These are phyloP conservation scores for Nomada flava DNA, from an alignment of 2,888 invertebrate genomes.

Conservation along the genomic window DNA sequence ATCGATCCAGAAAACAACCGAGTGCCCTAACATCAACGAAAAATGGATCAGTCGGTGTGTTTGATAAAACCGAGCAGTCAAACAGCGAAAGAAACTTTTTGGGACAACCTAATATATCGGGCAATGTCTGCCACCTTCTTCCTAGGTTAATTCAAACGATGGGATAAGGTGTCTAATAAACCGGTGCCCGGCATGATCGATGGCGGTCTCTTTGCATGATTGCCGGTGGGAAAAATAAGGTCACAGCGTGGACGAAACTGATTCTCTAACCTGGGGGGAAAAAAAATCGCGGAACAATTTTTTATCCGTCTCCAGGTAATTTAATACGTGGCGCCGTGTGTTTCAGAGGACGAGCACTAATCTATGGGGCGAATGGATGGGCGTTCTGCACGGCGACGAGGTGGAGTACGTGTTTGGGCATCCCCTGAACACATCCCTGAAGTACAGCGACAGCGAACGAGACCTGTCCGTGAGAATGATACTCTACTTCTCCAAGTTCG, in stretches of 20 bases:
- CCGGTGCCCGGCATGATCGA: too few species aligned
- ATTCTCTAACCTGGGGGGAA: too few species aligned
- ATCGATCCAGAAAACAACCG: too few species aligned
- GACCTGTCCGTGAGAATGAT: slow-evolving; percentile 96
- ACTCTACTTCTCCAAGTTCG: slow-evolving; percentile 96
- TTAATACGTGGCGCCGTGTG: slow-evolving; percentile 6
- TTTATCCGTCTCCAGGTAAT: not conserved
- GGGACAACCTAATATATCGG: not conserved
- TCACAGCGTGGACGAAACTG: too few species aligned
- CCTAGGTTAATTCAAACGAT: not conserved
- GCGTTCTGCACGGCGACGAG: slow-evolving; percentile 99
- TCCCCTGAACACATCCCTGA: slow-evolving; percentile 94
- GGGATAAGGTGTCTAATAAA: too few species aligned
- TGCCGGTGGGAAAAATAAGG: too few species aligned
- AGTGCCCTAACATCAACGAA: too few species aligned
- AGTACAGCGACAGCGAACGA: slow-evolving; percentile 94
- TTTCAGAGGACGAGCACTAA: slow-evolving; percentile 95
- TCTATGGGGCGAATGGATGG: slow-evolving; percentile 99
- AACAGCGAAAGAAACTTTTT: not conserved
- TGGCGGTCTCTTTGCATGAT: too few species aligned
- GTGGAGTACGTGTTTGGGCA: slow-evolving; percentile 99
- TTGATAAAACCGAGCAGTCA: too few species aligned
- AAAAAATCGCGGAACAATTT: too few species aligned
- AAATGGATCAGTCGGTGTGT: too few species aligned
- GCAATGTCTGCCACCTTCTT: not conserved